Conservation (phyloP, 2,797 vertebrate genomes). For the Acipenser transmontanus region DNA sequence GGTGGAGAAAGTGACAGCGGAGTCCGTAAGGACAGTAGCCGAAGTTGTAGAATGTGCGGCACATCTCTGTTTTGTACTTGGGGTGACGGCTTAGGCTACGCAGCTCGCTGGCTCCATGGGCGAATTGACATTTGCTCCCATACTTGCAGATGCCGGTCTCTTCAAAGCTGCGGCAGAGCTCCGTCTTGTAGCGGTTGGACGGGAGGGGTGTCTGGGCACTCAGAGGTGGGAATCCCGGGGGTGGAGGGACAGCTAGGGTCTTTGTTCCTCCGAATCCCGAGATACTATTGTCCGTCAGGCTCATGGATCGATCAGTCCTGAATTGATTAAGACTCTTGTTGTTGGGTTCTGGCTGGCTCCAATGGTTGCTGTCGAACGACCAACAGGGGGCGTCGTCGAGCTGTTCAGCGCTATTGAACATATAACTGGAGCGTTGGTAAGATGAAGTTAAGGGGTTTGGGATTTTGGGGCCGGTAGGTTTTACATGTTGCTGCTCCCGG, state of each 20-base stretch:
- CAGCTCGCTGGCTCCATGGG: conserved; percentile 74
- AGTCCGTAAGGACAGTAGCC: conserved; percentile 84
- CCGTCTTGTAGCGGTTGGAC: conserved; percentile 84
- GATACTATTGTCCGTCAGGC: conserved; percentile 70
- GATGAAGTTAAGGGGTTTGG: conserved; percentile 48
- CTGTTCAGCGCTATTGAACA: conserved; percentile 50
- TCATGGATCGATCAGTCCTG: conserved; percentile 75
- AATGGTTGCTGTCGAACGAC: conserved; percentile 52
- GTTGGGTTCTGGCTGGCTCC: conserved; percentile 41
- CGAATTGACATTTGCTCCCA: conserved; percentile 85
- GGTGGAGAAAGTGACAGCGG: conserved; percentile 86
- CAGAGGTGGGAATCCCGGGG: conserved; percentile 70
- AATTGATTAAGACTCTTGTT: conserved; percentile 43
- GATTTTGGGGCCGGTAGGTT: conserved; percentile 37
- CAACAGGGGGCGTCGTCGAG: conserved; percentile 41
- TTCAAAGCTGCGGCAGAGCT: conserved; percentile 82
- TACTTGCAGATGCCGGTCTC: conserved; percentile 83
- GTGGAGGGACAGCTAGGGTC: conserved; percentile 59
- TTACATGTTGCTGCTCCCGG: conserved; percentile 24
- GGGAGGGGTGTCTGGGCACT: conserved; percentile 37
- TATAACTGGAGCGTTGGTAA: conserved; percentile 29
- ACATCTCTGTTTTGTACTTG: conserved; percentile 86
- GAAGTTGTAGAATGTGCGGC: conserved; percentile 85
- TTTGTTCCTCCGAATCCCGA: conserved; percentile 46
- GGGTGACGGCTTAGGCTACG: conserved; percentile 78